Base-by-base conservation (phyloP, 1,140 invertebrate species). In the Procambarus clarkii region DNA sequence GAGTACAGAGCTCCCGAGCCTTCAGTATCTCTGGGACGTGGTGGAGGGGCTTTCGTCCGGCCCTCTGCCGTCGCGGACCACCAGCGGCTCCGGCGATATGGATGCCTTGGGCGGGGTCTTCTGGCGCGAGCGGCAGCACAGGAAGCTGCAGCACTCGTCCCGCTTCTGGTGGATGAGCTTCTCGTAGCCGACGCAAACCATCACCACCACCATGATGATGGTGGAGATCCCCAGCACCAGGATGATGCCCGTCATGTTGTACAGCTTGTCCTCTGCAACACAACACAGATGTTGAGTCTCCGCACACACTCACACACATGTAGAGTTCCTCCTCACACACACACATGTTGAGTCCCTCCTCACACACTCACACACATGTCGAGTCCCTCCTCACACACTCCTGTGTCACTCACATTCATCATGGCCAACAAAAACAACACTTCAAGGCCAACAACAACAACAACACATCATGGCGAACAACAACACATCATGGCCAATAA, bases 201-300 rank as follows among this genome's bases (percentile, higher is more conserved):
- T 91, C 82, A 93, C 91, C 21, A 93, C 91, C 50, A 90, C 85
- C 92, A 93, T 93, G 90, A 93, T 93, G 82, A 93, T 93, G 34
- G 92, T 93, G 4, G 92, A 93, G 15, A 93, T 93, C 1, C 92
- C 92, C 69, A 93, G 69, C 54, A 93, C 92, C 18, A 93, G 58
- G 87, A 93, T 90, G 44, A 93, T 93, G 7, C 92, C 92, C 5
- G 86, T 92, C 46, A 93, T 48, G 86, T 93, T 93, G 87, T 92
- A 93, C 74, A 92, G 60, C 71, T 91, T 87, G 79, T 86, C 83
- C 81, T 91, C 92, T 92, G 88, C 8, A 85, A 85, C 5, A 46
- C 1, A 34, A 18, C 50, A 54, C 7, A 54, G 50, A 54, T 8
- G 13, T 8, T 54, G 1, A 54, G 50, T n/a, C n/a, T n/a, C n/a